Evolutionary conservation across 2,888 invertebrate species (phyloP), one percentile per base, ranked within the genome.

Genomic region (Biston betularia): DNA sequence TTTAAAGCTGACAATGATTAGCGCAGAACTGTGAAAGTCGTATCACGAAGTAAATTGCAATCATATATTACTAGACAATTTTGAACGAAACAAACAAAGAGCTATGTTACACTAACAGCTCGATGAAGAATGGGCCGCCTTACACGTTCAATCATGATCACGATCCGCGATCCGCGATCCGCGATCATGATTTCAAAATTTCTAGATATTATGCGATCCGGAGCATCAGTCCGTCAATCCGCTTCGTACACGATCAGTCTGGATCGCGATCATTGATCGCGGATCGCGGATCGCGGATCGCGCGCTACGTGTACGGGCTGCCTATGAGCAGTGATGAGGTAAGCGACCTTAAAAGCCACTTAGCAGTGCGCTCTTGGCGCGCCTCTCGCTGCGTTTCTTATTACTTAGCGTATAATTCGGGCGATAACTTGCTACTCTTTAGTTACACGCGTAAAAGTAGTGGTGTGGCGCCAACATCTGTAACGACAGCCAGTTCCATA

Each of bases 281-380:
- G n/a, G n/a, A n/a, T n/a, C n/a, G n/a, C n/a, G n/a, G n/a, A n/a
- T n/a, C n/a, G n/a, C n/a, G n/a, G n/a, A n/a, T n/a, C n/a, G n/a
- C n/a, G n/a, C n/a, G n/a, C n/a, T n/a, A n/a, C n/a, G n/a, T n/a
- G n/a, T n/a, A n/a, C n/a, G n/a, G n/a, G n/a, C n/a, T n/a, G n/a
- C n/a, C n/a, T n/a, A n/a, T n/a, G 63, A 59, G 58, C 61, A 50
- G 71, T 65, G 75, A 89, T 92, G 92, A 92, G 92, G 92, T 92
- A 92, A 92, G 89, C 90, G 92, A 92, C 91, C 92, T 92, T 90
- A 90, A 85, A 68, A 90, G 88, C 87, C 92, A 93, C 92, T 92
- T 92, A 91, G 87, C 89, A 84, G 85, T 84, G 83, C 81, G 84
- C 84, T 85, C 84, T 77, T 79, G 79, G 78, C 84, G 73, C 81